Percentiles rank a stretch among this genome's conserved stretches.
Conservation (phyloP, 2,797 vertebrate genomes). For the Silurus aristotelis region DNA sequence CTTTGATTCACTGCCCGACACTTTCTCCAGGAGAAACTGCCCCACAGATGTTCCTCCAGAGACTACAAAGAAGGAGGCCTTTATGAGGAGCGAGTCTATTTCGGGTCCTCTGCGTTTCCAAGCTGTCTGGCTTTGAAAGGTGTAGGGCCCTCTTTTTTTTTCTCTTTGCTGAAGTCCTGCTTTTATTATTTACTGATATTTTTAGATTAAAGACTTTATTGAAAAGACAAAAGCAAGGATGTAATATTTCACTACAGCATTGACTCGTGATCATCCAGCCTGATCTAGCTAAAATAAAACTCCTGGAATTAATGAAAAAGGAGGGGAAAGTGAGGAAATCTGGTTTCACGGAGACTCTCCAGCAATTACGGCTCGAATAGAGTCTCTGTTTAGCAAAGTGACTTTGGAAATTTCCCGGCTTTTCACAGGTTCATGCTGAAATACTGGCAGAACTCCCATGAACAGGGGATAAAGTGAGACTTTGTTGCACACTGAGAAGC, state of each 20-base stretch:
- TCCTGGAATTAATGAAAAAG: constrained; percentile 64
- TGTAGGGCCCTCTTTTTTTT: constrained; percentile 60
- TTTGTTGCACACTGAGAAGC: constrained; percentile 69
- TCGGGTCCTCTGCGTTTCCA: constrained; percentile 74
- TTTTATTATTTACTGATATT: constrained; percentile 78
- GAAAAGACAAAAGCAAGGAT: constrained; percentile 75
- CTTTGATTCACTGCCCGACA: constrained; percentile 83
- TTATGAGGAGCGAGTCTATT: constrained; percentile 81
- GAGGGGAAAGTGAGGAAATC: constrained; percentile 32
- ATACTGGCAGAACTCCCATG: constrained; percentile 50
- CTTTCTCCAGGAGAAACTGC: constrained; percentile 80
- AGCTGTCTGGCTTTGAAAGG: constrained; percentile 69
- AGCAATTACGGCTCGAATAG: constrained; percentile 24
- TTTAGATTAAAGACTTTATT: constrained; percentile 79
- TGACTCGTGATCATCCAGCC: constrained; percentile 68
- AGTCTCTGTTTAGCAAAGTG: background rate
- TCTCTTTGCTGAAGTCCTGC: constrained; percentile 68
- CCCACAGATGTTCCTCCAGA: constrained; percentile 82
- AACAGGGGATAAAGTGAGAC: constrained; percentile 62
- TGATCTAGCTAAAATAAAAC: constrained; percentile 57
- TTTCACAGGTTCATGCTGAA: constrained; percentile 59
- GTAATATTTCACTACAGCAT: constrained; percentile 77
- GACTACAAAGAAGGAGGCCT: constrained; percentile 84
- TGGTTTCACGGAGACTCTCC: constrained; percentile 4
- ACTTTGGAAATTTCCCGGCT: constrained; percentile 47